Conservation (phyloP, 2,888 invertebrate species). For the Melikaiella ostensackeni region DNA sequence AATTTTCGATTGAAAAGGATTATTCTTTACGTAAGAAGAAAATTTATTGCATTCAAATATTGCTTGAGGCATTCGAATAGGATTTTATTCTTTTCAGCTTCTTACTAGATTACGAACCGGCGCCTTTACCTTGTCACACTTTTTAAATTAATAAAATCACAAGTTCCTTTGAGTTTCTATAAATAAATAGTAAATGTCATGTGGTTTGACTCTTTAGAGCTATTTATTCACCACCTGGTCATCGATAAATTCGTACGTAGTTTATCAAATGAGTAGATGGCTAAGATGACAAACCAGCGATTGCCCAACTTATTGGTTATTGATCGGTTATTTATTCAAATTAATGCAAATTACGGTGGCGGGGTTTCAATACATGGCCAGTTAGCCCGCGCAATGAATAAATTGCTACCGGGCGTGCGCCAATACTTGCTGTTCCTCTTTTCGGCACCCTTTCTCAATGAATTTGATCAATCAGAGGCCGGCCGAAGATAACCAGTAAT, state of each 20-base stretch:
- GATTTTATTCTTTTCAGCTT: no score
- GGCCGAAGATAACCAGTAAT: neutral
- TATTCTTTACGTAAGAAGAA: no score
- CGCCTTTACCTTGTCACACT: no score
- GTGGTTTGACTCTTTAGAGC: no score
- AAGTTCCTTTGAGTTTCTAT: no score
- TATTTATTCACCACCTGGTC: slow-evolving; percentile 3
- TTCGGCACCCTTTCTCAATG: slow-evolving; percentile 49
- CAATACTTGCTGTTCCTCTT: slow-evolving; percentile 67
- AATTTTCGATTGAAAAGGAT: no score
- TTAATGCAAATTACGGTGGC: slow-evolving; percentile 76
- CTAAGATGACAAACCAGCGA: slow-evolving; percentile 75
- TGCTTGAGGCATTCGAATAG: no score
- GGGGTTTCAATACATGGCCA: slow-evolving; percentile 74
- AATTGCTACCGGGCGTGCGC: slow-evolving; percentile 76
- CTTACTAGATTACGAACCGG: no score
- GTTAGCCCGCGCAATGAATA: slow-evolving; percentile 77
- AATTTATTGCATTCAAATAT: no score
- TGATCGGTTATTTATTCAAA: slow-evolving; percentile 77
- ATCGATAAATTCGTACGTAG: slow-evolving; percentile 50
- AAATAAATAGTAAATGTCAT: no score
- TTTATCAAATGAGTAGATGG: slow-evolving; percentile 69
- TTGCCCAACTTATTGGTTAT: slow-evolving; percentile 75
- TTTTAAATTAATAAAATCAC: no score
- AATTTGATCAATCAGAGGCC: slow-evolving; percentile 16